Evolutionary conservation across 2,888 invertebrate genomes (phyloP).

Genomic region (Thelaira solivaga): DNA sequence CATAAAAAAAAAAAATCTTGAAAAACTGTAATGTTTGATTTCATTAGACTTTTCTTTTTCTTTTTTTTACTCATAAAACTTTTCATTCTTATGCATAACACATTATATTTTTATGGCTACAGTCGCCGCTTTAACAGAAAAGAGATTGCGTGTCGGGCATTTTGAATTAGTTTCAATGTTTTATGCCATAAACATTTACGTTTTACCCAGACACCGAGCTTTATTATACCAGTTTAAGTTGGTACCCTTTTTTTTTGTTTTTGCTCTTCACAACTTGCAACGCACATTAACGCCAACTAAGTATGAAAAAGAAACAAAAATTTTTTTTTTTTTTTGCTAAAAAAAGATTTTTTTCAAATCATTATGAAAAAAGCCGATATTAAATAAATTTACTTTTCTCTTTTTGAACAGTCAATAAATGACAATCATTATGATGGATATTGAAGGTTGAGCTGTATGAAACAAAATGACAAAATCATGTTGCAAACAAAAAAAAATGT

Average conservation of each 20-base stretch:
- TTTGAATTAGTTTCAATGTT: slow-evolving; percentile 47
- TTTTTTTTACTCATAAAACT: not conserved
- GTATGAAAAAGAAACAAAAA: not conserved
- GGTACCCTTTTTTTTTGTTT: not conserved
- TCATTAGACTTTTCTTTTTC: slow-evolving; percentile 1
- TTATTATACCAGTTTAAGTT: not conserved
- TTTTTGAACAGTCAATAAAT: slow-evolving; percentile 52
- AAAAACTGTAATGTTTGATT: slow-evolving; percentile 49
- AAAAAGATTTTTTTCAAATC: not conserved
- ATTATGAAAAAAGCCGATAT: slow-evolving; percentile 41
- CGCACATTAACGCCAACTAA: slow-evolving; percentile 39
- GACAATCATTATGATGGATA: slow-evolving; percentile 58
- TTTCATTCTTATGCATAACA: slow-evolving; percentile 57
- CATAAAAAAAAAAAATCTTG: not conserved
- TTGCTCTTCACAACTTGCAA: not conserved
- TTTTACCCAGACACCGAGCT: not conserved
- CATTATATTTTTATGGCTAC: slow-evolving; percentile 34
- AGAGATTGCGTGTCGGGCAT: slow-evolving; percentile 61
- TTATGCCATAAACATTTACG: not conserved
- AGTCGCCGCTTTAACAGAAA: slow-evolving; percentile 43
- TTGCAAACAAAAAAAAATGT: not conserved
- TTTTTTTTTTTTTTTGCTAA: too few relatives aligned
- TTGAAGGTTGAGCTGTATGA: slow-evolving; percentile 35
- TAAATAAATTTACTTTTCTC: not conserved
- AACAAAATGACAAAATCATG: not conserved